Percentiles rank a stretch among this genome's conserved stretches.
Conservation (phyloP, 2,797 vertebrate genomes). For the Carcharodon carcharias region DNA sequence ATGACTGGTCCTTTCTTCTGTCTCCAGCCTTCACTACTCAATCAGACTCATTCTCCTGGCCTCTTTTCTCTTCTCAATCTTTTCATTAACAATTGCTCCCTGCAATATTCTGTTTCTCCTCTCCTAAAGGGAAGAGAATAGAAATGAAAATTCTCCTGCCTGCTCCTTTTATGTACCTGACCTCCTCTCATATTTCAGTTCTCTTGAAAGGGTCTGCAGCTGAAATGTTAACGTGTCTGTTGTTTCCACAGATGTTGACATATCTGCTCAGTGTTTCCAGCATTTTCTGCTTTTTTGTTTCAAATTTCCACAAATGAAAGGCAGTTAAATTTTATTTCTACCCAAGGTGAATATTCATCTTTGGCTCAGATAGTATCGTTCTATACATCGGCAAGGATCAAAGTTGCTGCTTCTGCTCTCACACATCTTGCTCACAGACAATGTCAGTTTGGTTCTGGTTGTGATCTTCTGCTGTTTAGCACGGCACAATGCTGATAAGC, state of each 20-base stretch:
- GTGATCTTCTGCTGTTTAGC: not conserved
- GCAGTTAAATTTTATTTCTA: not conserved
- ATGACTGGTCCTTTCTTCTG: not conserved
- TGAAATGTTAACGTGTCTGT: not conserved
- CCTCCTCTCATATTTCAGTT: not conserved
- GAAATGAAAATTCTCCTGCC: not conserved
- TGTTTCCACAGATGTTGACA: not conserved
- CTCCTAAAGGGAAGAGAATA: not conserved
- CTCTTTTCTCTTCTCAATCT: not conserved
- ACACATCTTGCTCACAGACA: not conserved
- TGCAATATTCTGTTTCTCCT: not conserved
- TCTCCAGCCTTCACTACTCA: not conserved
- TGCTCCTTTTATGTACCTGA: not conserved
- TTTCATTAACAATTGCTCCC: not conserved
- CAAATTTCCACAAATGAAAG: not conserved
- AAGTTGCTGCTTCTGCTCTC: not conserved
- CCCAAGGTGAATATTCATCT: not conserved
- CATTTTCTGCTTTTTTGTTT: not conserved
- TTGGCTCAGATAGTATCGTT: too few species aligned
- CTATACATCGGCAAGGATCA: not conserved
- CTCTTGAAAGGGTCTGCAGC: not conserved
- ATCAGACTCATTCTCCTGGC: not conserved
- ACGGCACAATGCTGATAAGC: not conserved
- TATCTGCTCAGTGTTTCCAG: not conserved
- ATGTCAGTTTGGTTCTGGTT: not conserved